A percentile compares a stretch with the other conserved stretches of the same genome.
Evolutionary conservation across 2,888 invertebrate genomes (phyloP).

Genomic region (Drosophila tanythrix): DNA sequence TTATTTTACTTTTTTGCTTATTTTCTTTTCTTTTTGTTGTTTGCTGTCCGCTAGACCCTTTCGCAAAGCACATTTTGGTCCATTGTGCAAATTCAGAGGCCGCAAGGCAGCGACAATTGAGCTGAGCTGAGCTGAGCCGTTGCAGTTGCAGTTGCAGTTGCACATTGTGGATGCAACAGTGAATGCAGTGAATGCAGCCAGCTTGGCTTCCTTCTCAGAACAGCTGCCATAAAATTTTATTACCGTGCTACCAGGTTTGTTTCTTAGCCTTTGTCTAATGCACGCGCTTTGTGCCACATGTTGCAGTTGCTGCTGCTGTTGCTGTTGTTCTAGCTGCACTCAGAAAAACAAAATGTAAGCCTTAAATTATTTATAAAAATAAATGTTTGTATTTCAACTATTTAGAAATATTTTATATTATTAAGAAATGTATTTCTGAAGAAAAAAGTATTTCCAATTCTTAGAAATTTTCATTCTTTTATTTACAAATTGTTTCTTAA

Average conservation of each 20-base stretch:
- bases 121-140: constrained; percentile 11
- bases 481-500: background rate
- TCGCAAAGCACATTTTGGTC: constrained; percentile 36
- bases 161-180: constrained; percentile 27
- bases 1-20: background rate
- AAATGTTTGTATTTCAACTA: background rate
- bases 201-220: constrained; percentile 49
- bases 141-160: constrained; percentile 27
- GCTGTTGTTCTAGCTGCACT: background rate
- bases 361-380: background rate
- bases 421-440: background rate
- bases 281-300: constrained; percentile 30
- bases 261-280: constrained; percentile 65
- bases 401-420: background rate
- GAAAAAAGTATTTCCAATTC: background rate
- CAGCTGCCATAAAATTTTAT: constrained; percentile 82
- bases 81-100: constrained; percentile 51
- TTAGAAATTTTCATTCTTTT: background rate
- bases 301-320: background rate
- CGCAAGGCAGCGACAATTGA: constrained; percentile 30
- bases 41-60: constrained; percentile 39
- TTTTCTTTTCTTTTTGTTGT: constrained; percentile 1
- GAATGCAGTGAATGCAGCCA: constrained; percentile 45
- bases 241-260: constrained; percentile 78
- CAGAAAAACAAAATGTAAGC: background rate